Conservation (phyloP, 2,888 invertebrate species). For the Criorhina ranunculi region DNA sequence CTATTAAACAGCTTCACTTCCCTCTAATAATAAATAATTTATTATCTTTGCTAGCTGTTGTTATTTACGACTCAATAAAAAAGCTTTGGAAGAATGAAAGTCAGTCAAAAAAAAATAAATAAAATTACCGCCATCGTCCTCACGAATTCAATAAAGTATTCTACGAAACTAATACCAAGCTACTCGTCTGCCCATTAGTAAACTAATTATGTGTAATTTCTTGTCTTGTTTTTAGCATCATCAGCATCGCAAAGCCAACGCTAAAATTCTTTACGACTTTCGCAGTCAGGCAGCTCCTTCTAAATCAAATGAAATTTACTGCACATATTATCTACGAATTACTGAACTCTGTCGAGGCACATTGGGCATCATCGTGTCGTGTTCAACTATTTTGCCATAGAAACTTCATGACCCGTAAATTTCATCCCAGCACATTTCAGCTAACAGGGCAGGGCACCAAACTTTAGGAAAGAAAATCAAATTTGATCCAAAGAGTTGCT, state of each 20-base stretch:
- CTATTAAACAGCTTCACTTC: slow-evolving; percentile 1
- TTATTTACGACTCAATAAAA: slow-evolving; percentile 48
- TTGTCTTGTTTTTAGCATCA: slow-evolving; percentile 23
- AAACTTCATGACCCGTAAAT: slow-evolving; percentile 58
- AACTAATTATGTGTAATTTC: slow-evolving; percentile 55
- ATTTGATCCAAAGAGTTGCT: slow-evolving; percentile 19
- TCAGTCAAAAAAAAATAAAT: slow-evolving; percentile 8
- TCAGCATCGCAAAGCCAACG: slow-evolving; percentile 20
- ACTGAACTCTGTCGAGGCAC: slow-evolving; percentile 5
- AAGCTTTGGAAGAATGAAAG: slow-evolving; percentile 19
- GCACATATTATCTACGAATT: slow-evolving; percentile 40
- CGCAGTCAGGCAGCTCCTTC: slow-evolving; percentile 16
- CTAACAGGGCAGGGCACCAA: slow-evolving; percentile 2
- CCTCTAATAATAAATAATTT: slow-evolving; percentile 51
- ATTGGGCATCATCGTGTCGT: slow-evolving; percentile 35
- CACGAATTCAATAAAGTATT: slow-evolving; percentile 7
- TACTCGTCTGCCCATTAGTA: slow-evolving; percentile 33
- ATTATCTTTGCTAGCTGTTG: slow-evolving; percentile 31
- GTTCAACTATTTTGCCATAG: slow-evolving; percentile 45
- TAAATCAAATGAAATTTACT: slow-evolving; percentile 50
- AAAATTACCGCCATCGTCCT: neutral
- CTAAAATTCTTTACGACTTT: slow-evolving; percentile 38
- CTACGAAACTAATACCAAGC: neutral
- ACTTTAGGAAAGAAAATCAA: slow-evolving; percentile 12
- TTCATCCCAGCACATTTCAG: slow-evolving; percentile 19